phyloP scores from a whole-genome alignment of 2,113 vertebrate species.

The Pterocles gutturalis region DNA sequence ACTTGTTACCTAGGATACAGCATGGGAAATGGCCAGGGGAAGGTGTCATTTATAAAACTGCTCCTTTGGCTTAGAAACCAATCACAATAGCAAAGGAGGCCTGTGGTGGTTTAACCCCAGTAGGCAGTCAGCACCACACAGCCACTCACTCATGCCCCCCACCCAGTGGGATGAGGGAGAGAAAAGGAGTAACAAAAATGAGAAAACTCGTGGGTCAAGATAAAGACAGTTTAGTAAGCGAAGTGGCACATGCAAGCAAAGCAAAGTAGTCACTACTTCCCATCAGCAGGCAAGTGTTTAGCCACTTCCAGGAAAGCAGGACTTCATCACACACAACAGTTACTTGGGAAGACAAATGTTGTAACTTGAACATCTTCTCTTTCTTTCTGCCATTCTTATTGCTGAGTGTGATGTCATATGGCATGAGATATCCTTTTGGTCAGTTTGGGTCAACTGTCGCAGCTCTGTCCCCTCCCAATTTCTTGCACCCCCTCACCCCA shows the following conservation, averaged over 20 bases:
- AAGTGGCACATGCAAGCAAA: background rate
- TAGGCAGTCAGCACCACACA: background rate
- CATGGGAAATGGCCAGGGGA: background rate
- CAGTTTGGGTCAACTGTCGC: background rate
- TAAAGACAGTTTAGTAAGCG: background rate
- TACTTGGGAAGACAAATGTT: background rate
- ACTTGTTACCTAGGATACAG: background rate
- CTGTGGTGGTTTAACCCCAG: background rate
- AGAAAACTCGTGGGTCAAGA: fast-evolving
- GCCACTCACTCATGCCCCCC: fast-evolving
- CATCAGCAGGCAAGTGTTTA: background rate
- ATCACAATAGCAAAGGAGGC: background rate
- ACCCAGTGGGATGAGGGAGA: background rate
- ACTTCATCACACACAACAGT: fast-evolving
- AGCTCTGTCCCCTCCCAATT: background rate
- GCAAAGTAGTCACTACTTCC: background rate
- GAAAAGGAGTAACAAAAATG: background rate
- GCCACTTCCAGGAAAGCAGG: background rate
- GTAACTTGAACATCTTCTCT: background rate
- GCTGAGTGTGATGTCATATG: background rate
- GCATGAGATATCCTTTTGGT: background rate
- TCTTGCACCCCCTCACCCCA: background rate
- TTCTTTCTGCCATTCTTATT: background rate
- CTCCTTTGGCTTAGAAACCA: background rate
- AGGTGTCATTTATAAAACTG: background rate